Evolutionary conservation across 2,888 invertebrate genomes (phyloP), one percentile per base, ranked within the genome.

Genomic region (Cheiracanthium punctorium): DNA sequence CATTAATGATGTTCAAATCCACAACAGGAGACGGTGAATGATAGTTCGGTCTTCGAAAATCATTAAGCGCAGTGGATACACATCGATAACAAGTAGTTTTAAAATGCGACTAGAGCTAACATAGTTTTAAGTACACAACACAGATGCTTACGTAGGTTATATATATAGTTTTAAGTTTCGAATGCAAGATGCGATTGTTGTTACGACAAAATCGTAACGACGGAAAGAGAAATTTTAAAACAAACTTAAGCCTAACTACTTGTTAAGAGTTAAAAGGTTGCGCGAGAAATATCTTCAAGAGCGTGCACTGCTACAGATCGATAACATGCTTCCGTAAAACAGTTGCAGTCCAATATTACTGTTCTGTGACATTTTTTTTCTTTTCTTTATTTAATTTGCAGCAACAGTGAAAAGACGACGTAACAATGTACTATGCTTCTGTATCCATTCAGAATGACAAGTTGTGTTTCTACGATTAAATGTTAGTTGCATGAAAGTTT

Each of bases 231-330:
- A 7, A 10, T 48, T 12, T 48, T 17, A 12, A 48, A 48, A 48
- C n/a, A 12, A 79, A n/a, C 73, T 74, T 85, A 85, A 75, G 85
- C 85, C 85, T 85, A 84, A 77, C 84, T 77, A 85, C 82, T 82
- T 82, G 85, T 85, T 80, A 85, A 48, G 77, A 79, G 79, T 85
- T 80, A 85, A 58, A 84, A 85, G 80, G 80, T 85, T 80, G 85
- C 85, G 77, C 84, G 69, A 48, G 2, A 17, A 12, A 48, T 17
- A n/a, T 48, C 48, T 48, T 48, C 14, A 48, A 10, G 48, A 48
- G 2, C 14, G 48, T 12, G 14, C 17, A 37, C 37, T 37, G 12
- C 37, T 37, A 37, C 5, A 12, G 37, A 37, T 37, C 37, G 37
- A 37, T 37, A 37, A 12, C 48, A 12, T 17, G 14, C 48, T 17